Percentiles rank a stretch among this genome's conserved stretches.
Evolutionary conservation across 2,113 vertebrate genomes (phyloP).

Genomic region (Rhinolophus ferrumequinum): DNA sequence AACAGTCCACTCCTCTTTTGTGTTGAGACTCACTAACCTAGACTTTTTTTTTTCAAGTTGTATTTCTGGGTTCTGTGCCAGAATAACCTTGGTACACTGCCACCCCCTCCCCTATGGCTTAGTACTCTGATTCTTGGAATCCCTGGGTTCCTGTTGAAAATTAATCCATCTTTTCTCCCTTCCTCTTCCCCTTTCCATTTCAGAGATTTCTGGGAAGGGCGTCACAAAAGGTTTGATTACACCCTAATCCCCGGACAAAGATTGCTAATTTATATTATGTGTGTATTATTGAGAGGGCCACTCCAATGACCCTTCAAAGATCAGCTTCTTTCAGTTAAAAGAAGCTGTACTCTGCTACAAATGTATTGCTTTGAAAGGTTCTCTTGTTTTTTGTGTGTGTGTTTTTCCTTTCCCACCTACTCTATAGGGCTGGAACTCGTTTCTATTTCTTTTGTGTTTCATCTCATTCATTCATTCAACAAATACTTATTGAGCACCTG

Average conservation of each 20-base stretch:
- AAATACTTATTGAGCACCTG: conserved; percentile 17
- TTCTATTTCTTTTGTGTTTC: not conserved
- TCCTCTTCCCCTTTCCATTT: not conserved
- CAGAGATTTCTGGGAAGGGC: conserved; percentile 19
- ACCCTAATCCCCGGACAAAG: conserved; percentile 15
- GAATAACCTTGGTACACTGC: not conserved
- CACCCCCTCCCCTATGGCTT: not conserved
- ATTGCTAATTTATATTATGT: not conserved
- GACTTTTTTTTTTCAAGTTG: not conserved
- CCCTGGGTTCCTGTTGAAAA: not conserved
- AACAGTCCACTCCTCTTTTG: not conserved
- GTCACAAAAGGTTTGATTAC: not conserved
- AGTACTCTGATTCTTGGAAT: conserved; percentile 33
- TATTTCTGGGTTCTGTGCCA: conserved; percentile 30
- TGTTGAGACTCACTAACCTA: not conserved
- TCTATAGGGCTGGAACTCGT: not conserved
- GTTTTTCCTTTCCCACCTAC: not conserved
- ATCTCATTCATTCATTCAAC: conserved; percentile 32
- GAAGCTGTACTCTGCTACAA: not conserved
- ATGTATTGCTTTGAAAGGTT: not conserved
- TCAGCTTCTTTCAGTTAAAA: not conserved
- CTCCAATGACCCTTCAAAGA: not conserved
- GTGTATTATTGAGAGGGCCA: not conserved
- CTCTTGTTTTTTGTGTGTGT: not conserved
- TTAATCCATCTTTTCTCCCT: not conserved